Conservation (phyloP, 2,888 invertebrate species). For the Catonia carolina region DNA sequence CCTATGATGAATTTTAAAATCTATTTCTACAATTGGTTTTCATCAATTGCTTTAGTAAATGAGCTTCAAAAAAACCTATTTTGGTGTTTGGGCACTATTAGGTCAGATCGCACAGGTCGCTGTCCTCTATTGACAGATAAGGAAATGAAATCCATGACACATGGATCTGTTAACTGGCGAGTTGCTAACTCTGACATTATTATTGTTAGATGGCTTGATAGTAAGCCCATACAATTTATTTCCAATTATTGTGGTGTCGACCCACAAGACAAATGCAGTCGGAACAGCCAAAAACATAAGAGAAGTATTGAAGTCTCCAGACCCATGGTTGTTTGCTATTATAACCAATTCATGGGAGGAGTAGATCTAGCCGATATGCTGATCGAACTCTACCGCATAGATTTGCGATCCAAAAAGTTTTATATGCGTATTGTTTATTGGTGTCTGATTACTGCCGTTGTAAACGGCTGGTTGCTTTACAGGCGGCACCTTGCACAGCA, state of each 20-base stretch:
- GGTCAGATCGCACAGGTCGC: neutral
- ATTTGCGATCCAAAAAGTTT: neutral
- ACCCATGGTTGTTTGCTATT: neutral
- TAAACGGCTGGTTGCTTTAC: neutral
- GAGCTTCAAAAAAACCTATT: neutral
- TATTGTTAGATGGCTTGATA: neutral
- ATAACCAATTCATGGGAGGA: neutral
- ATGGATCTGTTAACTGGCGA: neutral
- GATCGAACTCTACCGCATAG: neutral
- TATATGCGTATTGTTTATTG: neutral
- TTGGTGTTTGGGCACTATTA: neutral
- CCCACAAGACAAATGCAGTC: neutral
- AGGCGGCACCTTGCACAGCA: neutral
- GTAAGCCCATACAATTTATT: neutral
- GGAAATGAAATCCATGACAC: neutral
- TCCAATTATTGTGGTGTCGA: neutral
- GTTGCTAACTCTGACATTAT: neutral
- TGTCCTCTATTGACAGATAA: neutral
- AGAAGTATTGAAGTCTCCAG: neutral
- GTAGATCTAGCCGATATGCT: neutral
- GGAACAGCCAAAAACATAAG: neutral
- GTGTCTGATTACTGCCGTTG: neutral
- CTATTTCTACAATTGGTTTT: neutral
- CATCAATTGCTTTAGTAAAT: neutral
- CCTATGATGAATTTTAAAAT: neutral